Conservation (phyloP, 1,140 invertebrate species). For the Drosophila parvula region DNA sequence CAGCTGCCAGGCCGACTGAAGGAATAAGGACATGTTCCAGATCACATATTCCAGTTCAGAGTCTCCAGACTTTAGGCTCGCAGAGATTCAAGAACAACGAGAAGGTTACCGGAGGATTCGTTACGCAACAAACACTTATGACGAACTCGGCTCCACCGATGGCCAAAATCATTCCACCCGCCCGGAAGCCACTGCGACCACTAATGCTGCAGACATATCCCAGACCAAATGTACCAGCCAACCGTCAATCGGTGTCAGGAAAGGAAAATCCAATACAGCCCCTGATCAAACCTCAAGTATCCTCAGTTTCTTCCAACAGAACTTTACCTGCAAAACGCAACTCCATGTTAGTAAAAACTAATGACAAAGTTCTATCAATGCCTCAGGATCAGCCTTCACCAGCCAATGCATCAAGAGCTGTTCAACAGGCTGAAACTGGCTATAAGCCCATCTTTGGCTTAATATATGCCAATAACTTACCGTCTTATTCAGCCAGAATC, state of each 20-base stretch:
- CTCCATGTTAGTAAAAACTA: too few relatives aligned
- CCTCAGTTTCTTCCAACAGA: too few relatives aligned
- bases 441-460: constrained; percentile 21
- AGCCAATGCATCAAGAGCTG: too few relatives aligned
- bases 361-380: too few relatives aligned
- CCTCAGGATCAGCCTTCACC: too few relatives aligned
- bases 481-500: constrained; percentile 29
- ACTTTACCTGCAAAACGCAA: too few relatives aligned
- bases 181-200: neutral
- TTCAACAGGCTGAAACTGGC: neutral
- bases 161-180: neutral
- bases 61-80: neutral
- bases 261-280: neutral
- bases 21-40: too few relatives aligned
- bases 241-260: neutral
- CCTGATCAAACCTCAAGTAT: neutral
- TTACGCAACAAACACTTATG: neutral
- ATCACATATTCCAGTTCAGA: too few relatives aligned
- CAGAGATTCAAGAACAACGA: neutral
- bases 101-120: constrained; percentile 1
- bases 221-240: neutral
- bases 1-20: too few relatives aligned
- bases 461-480: constrained; percentile 37
- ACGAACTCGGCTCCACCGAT: neutral
- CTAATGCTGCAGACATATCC: neutral